A percentile compares a stretch with the other conserved stretches of the same genome.
Conservation (phyloP, 23 tunicate genomes). For the Phallusia fumigata region DNA sequence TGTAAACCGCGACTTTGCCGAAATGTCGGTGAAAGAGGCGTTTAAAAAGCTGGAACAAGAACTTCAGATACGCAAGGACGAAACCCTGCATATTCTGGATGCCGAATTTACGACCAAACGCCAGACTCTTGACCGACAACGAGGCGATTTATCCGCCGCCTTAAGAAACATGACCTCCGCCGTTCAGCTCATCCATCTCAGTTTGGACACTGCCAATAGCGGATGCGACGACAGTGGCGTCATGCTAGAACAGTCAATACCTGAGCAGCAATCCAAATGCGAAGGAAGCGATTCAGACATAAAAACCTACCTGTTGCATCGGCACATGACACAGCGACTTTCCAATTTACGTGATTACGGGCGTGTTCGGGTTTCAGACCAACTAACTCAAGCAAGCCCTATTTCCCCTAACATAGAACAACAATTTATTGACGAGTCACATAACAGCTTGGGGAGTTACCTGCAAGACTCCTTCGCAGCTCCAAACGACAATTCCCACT, state of each 20-base stretch:
- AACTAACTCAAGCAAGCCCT: neutral
- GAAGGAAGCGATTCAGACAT: neutral
- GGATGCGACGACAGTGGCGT: constrained; percentile 15
- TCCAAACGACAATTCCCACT: constrained; percentile 41
- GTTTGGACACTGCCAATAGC: neutral
- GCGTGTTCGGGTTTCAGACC: neutral
- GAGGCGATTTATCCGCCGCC: neutral
- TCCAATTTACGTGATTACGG: neutral
- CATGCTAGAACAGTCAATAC: neutral
- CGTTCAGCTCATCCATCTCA: constrained; percentile 22
- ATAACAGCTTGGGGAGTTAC: neutral
- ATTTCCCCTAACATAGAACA: neutral
- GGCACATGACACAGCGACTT: neutral
- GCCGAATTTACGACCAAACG: constrained; percentile 4
- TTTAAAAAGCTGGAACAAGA: constrained; percentile 28
- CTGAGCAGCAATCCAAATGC: neutral
- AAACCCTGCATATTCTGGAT: constrained; percentile 22
- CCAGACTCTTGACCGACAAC: constrained; percentile 7
- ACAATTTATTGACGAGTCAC: neutral
- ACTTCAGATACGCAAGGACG: constrained; percentile 10
- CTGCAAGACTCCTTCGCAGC: neutral
- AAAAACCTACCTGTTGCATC: neutral
- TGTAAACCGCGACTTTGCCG: constrained; percentile 16
- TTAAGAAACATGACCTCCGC: constrained; percentile 27
- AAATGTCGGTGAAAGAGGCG: constrained; percentile 13